These are phyloP conservation scores for Andrena trimmerana DNA, from an alignment of 2,888 invertebrate species.

Conservation along the genomic window DNA sequence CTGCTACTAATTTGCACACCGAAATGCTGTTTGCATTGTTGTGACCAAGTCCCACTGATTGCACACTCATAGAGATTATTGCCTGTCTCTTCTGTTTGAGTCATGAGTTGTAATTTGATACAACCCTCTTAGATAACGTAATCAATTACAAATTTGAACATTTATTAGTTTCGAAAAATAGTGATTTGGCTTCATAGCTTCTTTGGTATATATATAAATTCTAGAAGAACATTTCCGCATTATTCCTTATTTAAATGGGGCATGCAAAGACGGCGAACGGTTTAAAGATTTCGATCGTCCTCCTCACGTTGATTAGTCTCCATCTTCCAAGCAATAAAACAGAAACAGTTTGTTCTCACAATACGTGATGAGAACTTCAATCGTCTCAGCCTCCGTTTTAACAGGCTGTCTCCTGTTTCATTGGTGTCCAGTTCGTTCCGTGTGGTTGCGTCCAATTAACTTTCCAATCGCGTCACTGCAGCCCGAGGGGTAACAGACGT, in stretches of 20 bases:
- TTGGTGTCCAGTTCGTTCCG: slow-evolving; percentile 28
- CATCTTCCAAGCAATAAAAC: neutral
- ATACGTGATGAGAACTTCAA: slow-evolving; percentile 16
- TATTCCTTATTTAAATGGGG: too few relatives aligned
- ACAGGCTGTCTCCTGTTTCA: slow-evolving; percentile 13
- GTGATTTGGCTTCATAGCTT: neutral
- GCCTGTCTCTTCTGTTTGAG: neutral
- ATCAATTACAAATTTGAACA: neutral
- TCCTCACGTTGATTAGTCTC: neutral
- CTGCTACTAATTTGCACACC: neutral
- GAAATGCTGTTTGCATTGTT: neutral
- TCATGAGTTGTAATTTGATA: neutral
- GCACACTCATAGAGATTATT: neutral
- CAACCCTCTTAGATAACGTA: neutral
- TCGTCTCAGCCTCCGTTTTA: neutral
- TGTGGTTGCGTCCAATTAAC: slow-evolving; percentile 58
- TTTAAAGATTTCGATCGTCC: neutral
- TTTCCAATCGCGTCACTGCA: slow-evolving; percentile 15
- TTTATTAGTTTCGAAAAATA: neutral
- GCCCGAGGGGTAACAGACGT: slow-evolving; percentile 2
- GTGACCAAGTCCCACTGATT: too few relatives aligned
- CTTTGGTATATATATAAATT: too few relatives aligned
- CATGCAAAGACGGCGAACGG: neutral
- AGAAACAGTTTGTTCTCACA: neutral
- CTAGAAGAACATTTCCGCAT: too few relatives aligned